Conservation (phyloP, 1,140 invertebrate genomes). For the Reticulitermes speratus region DNA sequence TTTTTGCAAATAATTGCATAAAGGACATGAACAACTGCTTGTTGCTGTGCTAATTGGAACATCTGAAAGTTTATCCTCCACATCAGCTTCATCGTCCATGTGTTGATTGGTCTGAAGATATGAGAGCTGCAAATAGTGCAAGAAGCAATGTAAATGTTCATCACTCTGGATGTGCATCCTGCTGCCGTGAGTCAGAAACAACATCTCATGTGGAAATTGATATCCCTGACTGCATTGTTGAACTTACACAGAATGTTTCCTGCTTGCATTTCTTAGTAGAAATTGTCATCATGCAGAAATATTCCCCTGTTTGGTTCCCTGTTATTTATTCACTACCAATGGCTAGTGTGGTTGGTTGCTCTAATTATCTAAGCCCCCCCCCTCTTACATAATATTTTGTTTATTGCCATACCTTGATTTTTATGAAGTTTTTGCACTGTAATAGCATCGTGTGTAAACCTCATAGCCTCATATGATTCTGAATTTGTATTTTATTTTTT, state of each 20-base stretch:
- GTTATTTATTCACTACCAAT: neutral
- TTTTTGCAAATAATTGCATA: constrained; percentile 9
- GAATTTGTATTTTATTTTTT: constrained; percentile 9
- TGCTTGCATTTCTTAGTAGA: neutral
- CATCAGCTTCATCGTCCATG: neutral
- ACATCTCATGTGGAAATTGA: neutral
- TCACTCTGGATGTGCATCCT: neutral
- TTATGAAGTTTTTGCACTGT: neutral
- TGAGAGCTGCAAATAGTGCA: neutral
- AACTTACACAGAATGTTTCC: constrained; percentile 13
- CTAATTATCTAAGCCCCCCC: neutral
- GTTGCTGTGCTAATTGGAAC: constrained; percentile 9
- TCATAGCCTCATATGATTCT: neutral
- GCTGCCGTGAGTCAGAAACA: neutral
- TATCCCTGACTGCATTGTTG: neutral
- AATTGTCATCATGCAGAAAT: neutral
- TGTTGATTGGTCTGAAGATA: neutral
- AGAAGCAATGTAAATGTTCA: neutral
- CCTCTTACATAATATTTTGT: neutral
- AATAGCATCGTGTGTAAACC: neutral
- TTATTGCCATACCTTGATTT: neutral
- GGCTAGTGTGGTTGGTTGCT: neutral
- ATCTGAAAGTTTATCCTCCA: neutral
- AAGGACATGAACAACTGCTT: neutral
- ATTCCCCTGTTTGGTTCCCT: neutral